Conservation (phyloP, 2,888 invertebrate genomes). For the Nomada fucata region DNA sequence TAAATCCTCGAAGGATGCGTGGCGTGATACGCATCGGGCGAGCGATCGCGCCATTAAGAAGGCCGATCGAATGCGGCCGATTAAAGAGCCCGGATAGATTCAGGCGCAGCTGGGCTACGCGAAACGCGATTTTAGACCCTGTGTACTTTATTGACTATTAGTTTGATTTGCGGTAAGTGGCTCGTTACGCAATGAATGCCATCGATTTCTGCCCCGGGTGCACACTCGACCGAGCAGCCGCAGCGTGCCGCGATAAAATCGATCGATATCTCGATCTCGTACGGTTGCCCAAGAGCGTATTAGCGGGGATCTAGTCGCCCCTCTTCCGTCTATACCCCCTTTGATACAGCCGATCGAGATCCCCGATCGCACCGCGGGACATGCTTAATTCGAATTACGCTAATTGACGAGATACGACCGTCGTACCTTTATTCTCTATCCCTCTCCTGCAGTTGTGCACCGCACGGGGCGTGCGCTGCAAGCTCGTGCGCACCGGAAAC, state of each 20-base stretch:
- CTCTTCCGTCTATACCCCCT: slow-evolving; percentile 10
- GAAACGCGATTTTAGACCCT: slow-evolving; percentile 64
- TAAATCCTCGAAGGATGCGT: slow-evolving; percentile 1
- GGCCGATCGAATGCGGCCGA: slow-evolving; percentile 12
- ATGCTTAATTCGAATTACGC: slow-evolving; percentile 72
- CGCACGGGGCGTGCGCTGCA: not conserved
- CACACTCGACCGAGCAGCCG: slow-evolving; percentile 3
- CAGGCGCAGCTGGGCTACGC: slow-evolving; percentile 55
- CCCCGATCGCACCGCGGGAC: slow-evolving; percentile 70
- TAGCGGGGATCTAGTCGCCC: slow-evolving; percentile 58
- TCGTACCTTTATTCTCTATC: slow-evolving; percentile 13
- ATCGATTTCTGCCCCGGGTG: slow-evolving; percentile 75
- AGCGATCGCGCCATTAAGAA: slow-evolving; percentile 12
- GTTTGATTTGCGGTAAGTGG: slow-evolving; percentile 78
- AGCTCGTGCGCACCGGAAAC: slow-evolving; percentile 46
- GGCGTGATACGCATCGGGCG: not conserved
- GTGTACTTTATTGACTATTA: slow-evolving; percentile 74
- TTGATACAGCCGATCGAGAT: slow-evolving; percentile 53
- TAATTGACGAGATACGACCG: slow-evolving; percentile 67
- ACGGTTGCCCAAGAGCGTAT: slow-evolving; percentile 68
- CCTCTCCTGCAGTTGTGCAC: not conserved
- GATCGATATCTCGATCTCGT: slow-evolving; percentile 69
- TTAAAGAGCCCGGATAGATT: slow-evolving; percentile 56
- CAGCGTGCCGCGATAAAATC: slow-evolving; percentile 60
- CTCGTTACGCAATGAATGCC: slow-evolving; percentile 79